phyloP scores from a whole-genome alignment of 2,113 vertebrate species.

The Penelope pileata region DNA sequence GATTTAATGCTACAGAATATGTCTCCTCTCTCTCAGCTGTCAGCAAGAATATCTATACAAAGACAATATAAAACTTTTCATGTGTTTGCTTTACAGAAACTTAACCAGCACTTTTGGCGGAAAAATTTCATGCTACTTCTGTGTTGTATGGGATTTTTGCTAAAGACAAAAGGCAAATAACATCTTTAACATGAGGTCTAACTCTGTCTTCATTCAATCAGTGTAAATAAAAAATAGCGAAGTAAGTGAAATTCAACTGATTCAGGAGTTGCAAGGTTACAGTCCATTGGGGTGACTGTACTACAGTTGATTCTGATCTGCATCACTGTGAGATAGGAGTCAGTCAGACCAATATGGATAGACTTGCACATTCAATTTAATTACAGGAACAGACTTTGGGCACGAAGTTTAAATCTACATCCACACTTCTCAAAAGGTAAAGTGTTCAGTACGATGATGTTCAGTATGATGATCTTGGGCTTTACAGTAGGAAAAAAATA shows the following conservation, averaged over 20 bases:
- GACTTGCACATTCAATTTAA: neutral
- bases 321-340: neutral
- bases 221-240: neutral
- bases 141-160: neutral
- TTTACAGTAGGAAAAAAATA: neutral
- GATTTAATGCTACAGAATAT: neutral
- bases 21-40: slow-evolving; percentile 19
- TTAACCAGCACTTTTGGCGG: neutral
- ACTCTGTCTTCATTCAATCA: neutral
- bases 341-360: neutral
- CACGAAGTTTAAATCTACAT: neutral
- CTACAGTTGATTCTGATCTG: neutral
- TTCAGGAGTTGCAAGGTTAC: rapidly evolving
- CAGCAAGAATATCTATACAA: neutral
- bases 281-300: neutral
- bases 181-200: neutral
- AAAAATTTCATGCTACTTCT: neutral
- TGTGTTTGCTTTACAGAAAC: slow-evolving; percentile 26
- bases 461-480: neutral
- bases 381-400: neutral
- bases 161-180: slow-evolving; percentile 9
- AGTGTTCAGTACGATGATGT: neutral
- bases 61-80: neutral
- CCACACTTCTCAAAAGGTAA: neutral
- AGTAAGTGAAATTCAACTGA: neutral